Percentiles rank a stretch among this genome's conserved stretches.
Conservation (phyloP, 2,797 vertebrate species). For the Sandelia bainsii region DNA sequence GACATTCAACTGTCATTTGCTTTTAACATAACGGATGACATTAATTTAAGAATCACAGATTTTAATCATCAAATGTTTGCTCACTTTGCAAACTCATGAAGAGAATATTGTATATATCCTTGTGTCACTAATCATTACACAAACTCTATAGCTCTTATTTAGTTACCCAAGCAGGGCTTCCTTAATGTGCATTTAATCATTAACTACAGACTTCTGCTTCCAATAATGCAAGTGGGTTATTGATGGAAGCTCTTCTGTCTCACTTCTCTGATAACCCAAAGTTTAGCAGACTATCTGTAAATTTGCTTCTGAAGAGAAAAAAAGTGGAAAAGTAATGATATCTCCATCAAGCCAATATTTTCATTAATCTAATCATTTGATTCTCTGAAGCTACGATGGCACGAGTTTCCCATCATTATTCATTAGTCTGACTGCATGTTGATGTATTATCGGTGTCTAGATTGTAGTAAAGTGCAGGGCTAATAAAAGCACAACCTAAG, state of each 20-base stretch:
- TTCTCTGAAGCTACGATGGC: neutral
- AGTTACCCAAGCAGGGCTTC: neutral
- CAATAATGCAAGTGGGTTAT: neutral
- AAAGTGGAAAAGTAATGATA: too few species aligned
- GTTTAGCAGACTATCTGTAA: neutral
- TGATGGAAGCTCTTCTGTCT: neutral
- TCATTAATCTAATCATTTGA: neutral
- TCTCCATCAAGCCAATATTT: neutral
- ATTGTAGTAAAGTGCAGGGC: neutral
- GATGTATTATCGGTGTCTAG: conserved; percentile 5
- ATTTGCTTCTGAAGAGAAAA: too few species aligned
- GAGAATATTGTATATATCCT: too few species aligned
- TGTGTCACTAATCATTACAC: too few species aligned
- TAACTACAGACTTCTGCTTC: neutral
- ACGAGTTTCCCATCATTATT: neutral
- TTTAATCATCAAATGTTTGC: too few species aligned
- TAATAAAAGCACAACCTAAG: neutral
- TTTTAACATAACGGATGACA: too few species aligned
- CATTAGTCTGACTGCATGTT: neutral
- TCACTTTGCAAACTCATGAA: too few species aligned
- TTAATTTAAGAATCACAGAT: too few species aligned
- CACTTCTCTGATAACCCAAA: neutral
- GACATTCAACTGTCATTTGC: too few species aligned
- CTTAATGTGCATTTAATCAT: neutral
- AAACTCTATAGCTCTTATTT: too few species aligned